Percentiles rank a stretch among this genome's conserved stretches.
phyloP scores from a whole-genome alignment of 2,113 vertebrate species.

The Kryptolebias marmoratus region DNA sequence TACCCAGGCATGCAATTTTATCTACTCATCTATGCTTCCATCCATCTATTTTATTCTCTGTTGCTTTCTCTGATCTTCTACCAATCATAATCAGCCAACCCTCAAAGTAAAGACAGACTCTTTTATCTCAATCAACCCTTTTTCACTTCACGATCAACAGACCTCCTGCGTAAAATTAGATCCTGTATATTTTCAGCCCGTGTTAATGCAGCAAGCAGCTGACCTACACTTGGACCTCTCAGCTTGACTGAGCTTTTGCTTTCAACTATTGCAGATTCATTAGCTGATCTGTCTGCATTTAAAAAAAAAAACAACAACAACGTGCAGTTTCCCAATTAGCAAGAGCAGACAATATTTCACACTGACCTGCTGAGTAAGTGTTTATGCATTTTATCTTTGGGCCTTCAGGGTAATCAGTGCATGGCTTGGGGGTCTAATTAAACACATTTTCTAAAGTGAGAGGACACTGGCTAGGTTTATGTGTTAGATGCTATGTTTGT shows the following conservation, averaged over 20 bases:
- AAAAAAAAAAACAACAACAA: slow-evolving; percentile 37
- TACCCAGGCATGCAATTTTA: slow-evolving; percentile 30
- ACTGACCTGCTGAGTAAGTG: slow-evolving; percentile 31
- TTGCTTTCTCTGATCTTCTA: slow-evolving; percentile 51
- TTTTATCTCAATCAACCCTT: slow-evolving; percentile 66
- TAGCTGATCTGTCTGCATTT: slow-evolving; percentile 19
- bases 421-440: slow-evolving; percentile 8
- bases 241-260: slow-evolving; percentile 3
- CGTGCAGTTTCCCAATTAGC: slow-evolving; percentile 44
- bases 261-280: slow-evolving; percentile 25
- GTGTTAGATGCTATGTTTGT: slow-evolving; percentile 3
- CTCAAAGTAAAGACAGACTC: slow-evolving; percentile 45
- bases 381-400: slow-evolving; percentile 12
- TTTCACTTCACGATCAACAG: slow-evolving; percentile 26
- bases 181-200: neutral
- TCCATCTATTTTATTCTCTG: slow-evolving; percentile 39
- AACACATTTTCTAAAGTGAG: slow-evolving; percentile 4
- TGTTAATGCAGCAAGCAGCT: neutral
- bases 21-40: slow-evolving; percentile 35
- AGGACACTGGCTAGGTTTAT: neutral
- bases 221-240: slow-evolving; percentile 2
- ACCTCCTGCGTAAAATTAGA: slow-evolving; percentile 45
- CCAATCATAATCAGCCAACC: slow-evolving; percentile 44
- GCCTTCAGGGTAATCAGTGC: slow-evolving; percentile 23
- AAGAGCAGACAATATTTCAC: slow-evolving; percentile 6